Base-by-base conservation (phyloP, 2,888 invertebrate genomes). In the Archips xylosteana region DNA sequence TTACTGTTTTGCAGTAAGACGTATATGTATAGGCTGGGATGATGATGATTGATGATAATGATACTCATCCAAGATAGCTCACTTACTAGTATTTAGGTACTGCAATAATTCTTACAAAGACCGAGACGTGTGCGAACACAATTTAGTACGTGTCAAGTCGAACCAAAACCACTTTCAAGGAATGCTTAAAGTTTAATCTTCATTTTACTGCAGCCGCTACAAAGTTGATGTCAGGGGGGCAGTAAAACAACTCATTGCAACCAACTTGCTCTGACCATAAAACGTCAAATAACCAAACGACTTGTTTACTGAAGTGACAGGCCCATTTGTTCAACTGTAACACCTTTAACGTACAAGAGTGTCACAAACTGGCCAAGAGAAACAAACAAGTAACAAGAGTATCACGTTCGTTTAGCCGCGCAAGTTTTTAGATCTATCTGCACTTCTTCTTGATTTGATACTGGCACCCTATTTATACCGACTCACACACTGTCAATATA, bases 121-220 rank as follows among this genome's bases (percentile, higher is more conserved):
- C 32, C 12, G 32, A 32, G 10, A 57, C n/a, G n/a, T 12, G 10
- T 9, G n/a, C 8, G 32, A 57, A 32, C 57, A 57, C 15, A 54
- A 54, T 32, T 32, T 10, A 32, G 32, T 32, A 57, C 57, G 57
- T 57, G 57, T 32, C 23, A 32, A 32, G 32, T 32, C 6, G 57
- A 32, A 4, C 57, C 12, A 12, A 57, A 23, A 57, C 57, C 54
- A 54, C 15, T 15, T 15, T 62, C 10, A 62, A 62, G 42, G 12
- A 32, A 57, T 57, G 57, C 32, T 57, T 32, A 57, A 57, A 57
- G 57, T 57, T 57, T 57, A 57, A 57, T 57, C 57, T 57, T 57
- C 32, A 32, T 57, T 57, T 57, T 32, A 57, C 32, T 32, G 32
- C 4, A 10, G 57, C 57, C 10, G 32, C 57, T 57, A 57, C 32